Evolutionary conservation across 2,797 vertebrate species (phyloP), one percentile per base, ranked within the genome.

Genomic region (Podarcis siculus): DNA sequence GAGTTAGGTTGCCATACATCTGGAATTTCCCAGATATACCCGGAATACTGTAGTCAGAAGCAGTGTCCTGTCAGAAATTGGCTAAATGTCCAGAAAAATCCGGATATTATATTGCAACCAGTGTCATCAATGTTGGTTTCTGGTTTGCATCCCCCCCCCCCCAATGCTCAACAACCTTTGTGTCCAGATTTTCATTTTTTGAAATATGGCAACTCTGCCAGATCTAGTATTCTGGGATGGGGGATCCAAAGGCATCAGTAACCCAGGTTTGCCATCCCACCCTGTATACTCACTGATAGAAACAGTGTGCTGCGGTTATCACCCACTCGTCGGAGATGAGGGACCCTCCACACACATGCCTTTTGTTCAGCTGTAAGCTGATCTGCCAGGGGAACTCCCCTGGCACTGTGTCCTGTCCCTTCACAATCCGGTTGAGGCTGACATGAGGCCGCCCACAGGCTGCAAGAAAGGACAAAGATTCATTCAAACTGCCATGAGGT

Each of bases 261-360:
- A 2, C 2, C 6, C 12, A 35, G 3, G 30, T n/a, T 66, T 35
- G 73, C 55, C 73, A 10, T 49, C 10, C 72, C 66, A 64, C 25
- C 72, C 66, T 55, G 2, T 10, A 1, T 35, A 95, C 94, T 96
- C 80, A 95, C 95, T 94, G 92, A 90, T 87, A 81, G 88, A 96
- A 95, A 89, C 96, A 96, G 86, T 95, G 94, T 0, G 94, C 94
- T 0, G 95, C 95, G 0, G 94, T 95, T 71, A 96, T 86, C n/a
- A 96, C 93, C 95, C 95, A 95, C 0, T 75, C 77, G 0, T 93
- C 71, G 0, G 96, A 64, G 85, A 98, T 93, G 78, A 98, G 96
- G 12, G 97, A 97, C 80, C 97, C 98, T 5, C 97, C 96, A 23
- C 95, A 96, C 81, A 95, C 87, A 79, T 96, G 96, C 72, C 76